Evolutionary conservation across 2,113 vertebrate genomes (phyloP).

Genomic region (Dermatemys mawii): DNA sequence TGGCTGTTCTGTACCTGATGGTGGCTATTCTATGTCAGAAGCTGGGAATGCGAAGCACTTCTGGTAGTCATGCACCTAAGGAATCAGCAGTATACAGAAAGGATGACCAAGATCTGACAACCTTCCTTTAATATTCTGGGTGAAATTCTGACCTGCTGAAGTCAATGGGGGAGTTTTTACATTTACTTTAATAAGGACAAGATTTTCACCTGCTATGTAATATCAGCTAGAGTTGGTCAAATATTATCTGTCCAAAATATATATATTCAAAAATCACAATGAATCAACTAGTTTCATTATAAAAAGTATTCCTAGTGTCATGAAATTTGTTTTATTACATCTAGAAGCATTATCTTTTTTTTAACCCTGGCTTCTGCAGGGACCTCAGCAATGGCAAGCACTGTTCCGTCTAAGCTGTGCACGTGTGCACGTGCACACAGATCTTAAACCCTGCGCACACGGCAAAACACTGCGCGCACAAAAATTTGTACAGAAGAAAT

Average conservation of each 20-base stretch:
- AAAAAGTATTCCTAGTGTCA: rapidly evolving
- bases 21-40: background rate
- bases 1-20: background rate
- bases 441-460: too few species aligned
- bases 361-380: background rate
- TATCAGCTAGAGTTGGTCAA: background rate
- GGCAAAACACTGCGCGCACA: too few species aligned
- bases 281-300: background rate
- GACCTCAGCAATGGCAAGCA: background rate
- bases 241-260: background rate
- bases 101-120: background rate
- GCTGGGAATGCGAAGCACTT: background rate
- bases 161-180: background rate
- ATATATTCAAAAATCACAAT: background rate
- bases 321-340: background rate
- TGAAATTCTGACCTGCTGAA: background rate
- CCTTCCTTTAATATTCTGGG: background rate
- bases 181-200: rapidly evolving
- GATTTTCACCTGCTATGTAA: background rate
- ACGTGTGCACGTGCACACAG: too few species aligned
- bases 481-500: too few species aligned
- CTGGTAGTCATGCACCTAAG: background rate
- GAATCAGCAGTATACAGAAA: background rate
- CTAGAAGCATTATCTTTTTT: background rate
- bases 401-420: too few species aligned